Evolutionary conservation across 2,888 invertebrate genomes (phyloP), one percentile per base, ranked within the genome.

Genomic region (Gandaritis pyraliata): DNA sequence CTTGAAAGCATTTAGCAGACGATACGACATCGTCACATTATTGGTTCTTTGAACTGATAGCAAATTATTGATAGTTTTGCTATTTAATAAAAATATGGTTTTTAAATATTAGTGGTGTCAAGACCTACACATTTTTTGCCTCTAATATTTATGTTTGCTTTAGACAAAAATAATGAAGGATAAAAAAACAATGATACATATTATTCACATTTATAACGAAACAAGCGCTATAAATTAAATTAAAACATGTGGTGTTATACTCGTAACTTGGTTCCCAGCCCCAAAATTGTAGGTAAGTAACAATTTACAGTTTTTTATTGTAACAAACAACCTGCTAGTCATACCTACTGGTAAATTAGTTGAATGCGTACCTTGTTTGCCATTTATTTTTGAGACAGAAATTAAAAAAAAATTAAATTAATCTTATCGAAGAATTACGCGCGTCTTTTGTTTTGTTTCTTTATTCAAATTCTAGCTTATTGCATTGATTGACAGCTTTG

Each of bases 241-340:
- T 30, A 58, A 61, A 58, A 64, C 64, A 63, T 63, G 55, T 63
- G 63, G 47, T 47, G 51, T 29, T 48, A 2, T 51, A n/a, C n/a
- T n/a, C n/a, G n/a, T n/a, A 23, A 49, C 39, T 58, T 62, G 41
- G 58, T 63, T 59, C 63, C 59, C 63, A 63, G 50, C n/a, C 55
- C 36, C 4, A 30, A 51, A 43, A 51, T 18, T 47, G 15, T 61
- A 43, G 11, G 30, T 58, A 43, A 43, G 23, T 59, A 23, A 49
- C 50, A 58, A 50, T 39, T 38, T 38, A n/a, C 23, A 30, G 10
- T 33, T 46, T 58, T 46, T 30, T 53, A 48, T 53, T 30, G 33
- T 29, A 29, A n/a, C 46, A 46, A 23, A 11, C 12, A 23, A 23
- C 23, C 23, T 23, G 3, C 23, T 23, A 23, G 5, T 23, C 4